Percentiles rank a stretch among this genome's conserved stretches.
Conservation (phyloP, 1,140 invertebrate genomes). For the Tenebrio molitor region DNA sequence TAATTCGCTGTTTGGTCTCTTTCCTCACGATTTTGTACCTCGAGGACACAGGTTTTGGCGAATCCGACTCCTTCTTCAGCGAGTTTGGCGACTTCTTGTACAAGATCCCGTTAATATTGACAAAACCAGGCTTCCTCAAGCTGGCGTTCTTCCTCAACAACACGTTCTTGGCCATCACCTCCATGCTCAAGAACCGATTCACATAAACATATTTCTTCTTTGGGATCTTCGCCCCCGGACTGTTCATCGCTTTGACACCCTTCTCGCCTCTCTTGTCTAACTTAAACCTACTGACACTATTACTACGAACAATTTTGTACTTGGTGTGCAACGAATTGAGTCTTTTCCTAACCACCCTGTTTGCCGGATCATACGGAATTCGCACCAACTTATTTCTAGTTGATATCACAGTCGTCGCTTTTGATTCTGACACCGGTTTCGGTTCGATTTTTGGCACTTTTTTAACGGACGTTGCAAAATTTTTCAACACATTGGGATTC, state of each 20-base stretch:
- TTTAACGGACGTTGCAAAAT: slow-evolving; percentile 34
- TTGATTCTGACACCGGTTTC: slow-evolving; percentile 3
- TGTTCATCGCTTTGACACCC: slow-evolving; percentile 21
- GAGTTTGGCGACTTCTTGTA: slow-evolving; percentile 68
- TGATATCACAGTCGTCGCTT: slow-evolving; percentile 47
- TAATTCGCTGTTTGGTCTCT: slow-evolving; percentile 45
- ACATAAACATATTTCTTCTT: slow-evolving; percentile 50
- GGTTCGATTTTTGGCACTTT: slow-evolving; percentile 35
- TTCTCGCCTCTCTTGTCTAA: slow-evolving; percentile 54
- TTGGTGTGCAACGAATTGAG: slow-evolving; percentile 56
- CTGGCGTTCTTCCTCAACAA: slow-evolving; percentile 45
- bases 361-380: slow-evolving; percentile 23
- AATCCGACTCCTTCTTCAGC: slow-evolving; percentile 47
- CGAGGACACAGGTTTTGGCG: slow-evolving; percentile 61
- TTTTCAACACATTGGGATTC: slow-evolving; percentile 55
- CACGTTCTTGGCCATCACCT: slow-evolving; percentile 49
- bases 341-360: slow-evolving; percentile 43
- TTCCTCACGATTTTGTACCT: slow-evolving; percentile 43
- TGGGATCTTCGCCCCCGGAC: slow-evolving; percentile 20
- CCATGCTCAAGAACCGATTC: slow-evolving; percentile 48
- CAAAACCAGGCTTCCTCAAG: slow-evolving; percentile 57
- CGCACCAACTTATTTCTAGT: slow-evolving; percentile 59
- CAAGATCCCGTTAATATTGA: slow-evolving; percentile 72
- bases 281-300: slow-evolving; percentile 49
- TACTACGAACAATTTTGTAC: slow-evolving; percentile 58